Percentiles rank a stretch among this genome's conserved stretches.
phyloP scores from a whole-genome alignment of 2,888 invertebrate genomes.

The Papilio elwesi region DNA sequence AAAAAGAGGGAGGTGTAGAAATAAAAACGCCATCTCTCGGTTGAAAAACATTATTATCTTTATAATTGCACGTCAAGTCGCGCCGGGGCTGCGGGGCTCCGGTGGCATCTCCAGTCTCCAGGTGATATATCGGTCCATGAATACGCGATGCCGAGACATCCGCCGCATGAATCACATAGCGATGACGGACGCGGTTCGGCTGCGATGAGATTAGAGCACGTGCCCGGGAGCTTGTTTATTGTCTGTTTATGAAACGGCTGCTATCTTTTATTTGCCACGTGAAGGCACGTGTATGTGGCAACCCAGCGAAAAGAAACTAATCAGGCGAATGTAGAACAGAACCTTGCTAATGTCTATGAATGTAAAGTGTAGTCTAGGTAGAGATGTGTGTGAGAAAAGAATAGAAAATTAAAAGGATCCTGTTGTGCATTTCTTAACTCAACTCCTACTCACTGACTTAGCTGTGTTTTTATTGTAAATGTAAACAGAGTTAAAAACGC shows the following conservation, averaged over 20 bases:
- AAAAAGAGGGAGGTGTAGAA: conserved; percentile 57
- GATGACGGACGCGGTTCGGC: conserved; percentile 46
- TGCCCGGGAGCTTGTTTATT: conserved; percentile 14
- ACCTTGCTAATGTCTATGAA: no score
- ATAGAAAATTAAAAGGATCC: no score
- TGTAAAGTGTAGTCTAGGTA: no score
- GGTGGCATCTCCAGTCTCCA: conserved; percentile 54
- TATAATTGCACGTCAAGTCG: conserved; percentile 83
- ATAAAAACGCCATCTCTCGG: conserved; percentile 75
- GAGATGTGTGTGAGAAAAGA: no score
- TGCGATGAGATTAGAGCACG: conserved; percentile 28
- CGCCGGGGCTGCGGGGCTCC: conserved; percentile 60
- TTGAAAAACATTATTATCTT: conserved; percentile 83
- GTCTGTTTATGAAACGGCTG: conserved; percentile 14
- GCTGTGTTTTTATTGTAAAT: not conserved
- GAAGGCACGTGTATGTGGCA: not conserved
- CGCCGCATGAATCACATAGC: conserved; percentile 77
- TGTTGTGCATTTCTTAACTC: no score
- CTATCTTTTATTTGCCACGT: conserved; percentile 32
- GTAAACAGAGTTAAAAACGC: not conserved
- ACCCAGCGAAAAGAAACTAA: not conserved
- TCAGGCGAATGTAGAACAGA: not conserved
- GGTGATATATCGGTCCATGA: conserved; percentile 82
- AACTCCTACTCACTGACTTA: no score
- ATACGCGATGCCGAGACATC: conserved; percentile 81